A percentile compares a stretch with the other conserved stretches of the same genome.
Conservation (phyloP, 2,797 vertebrate genomes). For the Lerista edwardsae region DNA sequence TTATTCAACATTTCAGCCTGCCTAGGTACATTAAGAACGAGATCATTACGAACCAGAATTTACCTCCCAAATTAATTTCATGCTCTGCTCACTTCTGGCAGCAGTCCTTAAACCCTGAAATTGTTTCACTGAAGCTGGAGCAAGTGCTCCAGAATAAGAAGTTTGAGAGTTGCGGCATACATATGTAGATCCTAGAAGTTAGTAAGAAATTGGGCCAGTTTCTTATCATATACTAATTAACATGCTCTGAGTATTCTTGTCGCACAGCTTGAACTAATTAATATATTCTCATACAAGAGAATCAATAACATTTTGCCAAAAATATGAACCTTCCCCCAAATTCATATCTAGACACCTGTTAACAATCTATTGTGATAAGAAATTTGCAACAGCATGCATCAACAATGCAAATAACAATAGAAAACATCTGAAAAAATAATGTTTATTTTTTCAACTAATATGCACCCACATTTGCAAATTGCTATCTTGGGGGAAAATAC, state of each 20-base stretch:
- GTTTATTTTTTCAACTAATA: conserved; percentile 10
- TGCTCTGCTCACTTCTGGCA: conserved; percentile 1
- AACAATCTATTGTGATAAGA: background rate
- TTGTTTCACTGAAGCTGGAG: background rate
- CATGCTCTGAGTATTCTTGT: background rate
- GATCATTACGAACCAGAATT: conserved; percentile 39
- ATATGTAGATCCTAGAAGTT: background rate
- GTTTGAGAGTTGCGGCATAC: background rate
- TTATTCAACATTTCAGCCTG: conserved; percentile 27
- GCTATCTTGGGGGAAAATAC: conserved; percentile 13
- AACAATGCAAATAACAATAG: background rate
- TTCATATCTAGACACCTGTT: background rate
- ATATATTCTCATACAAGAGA: background rate
- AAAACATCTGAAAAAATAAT: conserved; percentile 5
- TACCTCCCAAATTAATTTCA: conserved; percentile 51
- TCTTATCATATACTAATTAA: conserved; percentile 40
- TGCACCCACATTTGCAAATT: conserved; percentile 12
- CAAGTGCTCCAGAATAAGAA: background rate
- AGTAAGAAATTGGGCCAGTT: background rate
- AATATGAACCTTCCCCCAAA: background rate
- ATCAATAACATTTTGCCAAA: background rate
- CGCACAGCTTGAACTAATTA: background rate
- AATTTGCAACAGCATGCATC: background rate
- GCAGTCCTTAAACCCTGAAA: background rate
- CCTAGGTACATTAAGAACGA: conserved; percentile 37